Conservation (phyloP, 2,113 vertebrate species). For the Halichoeres trimaculatus region DNA sequence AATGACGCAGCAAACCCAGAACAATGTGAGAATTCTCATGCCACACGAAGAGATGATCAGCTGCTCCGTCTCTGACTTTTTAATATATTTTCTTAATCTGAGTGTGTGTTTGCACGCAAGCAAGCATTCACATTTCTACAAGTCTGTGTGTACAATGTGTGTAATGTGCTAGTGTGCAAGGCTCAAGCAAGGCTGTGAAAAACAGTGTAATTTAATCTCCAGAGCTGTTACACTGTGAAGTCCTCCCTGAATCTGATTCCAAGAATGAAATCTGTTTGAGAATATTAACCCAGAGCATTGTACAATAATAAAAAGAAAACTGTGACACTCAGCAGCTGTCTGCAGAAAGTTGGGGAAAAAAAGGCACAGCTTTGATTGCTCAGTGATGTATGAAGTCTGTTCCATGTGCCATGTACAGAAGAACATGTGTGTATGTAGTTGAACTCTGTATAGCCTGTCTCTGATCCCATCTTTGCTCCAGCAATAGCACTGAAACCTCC, state of each 20-base stretch:
- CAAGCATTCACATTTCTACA: too few relatives aligned
- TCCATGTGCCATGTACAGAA: neutral
- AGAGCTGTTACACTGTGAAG: constrained; percentile 35
- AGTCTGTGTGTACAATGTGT: neutral
- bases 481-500: constrained; percentile 46
- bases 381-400: neutral
- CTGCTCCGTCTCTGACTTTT: constrained; percentile 16
- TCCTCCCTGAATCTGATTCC: constrained; percentile 25
- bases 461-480: constrained; percentile 32
- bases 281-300: constrained; percentile 26
- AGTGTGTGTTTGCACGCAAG: neutral
- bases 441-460: constrained; percentile 19
- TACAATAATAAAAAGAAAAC: neutral
- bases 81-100: constrained; percentile 12
- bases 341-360: neutral
- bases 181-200: constrained; percentile 40
- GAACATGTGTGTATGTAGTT: constrained; percentile 9
- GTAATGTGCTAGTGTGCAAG: constrained; percentile 2
- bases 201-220: neutral
- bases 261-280: constrained; percentile 42
- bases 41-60: neutral
- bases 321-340: neutral
- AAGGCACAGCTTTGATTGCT: neutral
- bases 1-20: neutral
- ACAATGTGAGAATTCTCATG: too few relatives aligned